Base-by-base conservation (phyloP, 1,140 invertebrate species). In the Drosophila oshimai region DNA sequence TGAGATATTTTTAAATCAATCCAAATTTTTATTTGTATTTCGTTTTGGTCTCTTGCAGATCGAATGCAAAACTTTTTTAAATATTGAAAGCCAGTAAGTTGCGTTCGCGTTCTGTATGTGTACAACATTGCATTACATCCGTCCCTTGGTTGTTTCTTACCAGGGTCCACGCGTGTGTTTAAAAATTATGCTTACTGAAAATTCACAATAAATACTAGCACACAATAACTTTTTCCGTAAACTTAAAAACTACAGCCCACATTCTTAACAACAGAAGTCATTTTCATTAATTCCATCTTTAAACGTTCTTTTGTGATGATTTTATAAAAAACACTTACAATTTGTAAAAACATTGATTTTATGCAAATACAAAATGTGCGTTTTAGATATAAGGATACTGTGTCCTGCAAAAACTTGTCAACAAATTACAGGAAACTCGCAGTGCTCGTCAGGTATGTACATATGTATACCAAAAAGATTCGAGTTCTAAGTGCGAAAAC, bases 401-500 rank as follows among this genome's bases (percentile, higher is more conserved):
- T 94, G 93, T 93, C 93, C 94, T 91, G 94, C 93, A 92, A 94
- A 94, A 93, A 94, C 93, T 87, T 93, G 93, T 91, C 94, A 93
- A 84, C 94, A 94, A 92, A 92, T 94, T 64, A 94, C 94, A 79
- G 93, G 93, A 90, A 94, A 94, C 91, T 94, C 94, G 72, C 93
- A 93, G 90, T 93, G 93, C 90, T 94, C 81, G 37, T 87, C 94
- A 94, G 94, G 94, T 94, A 94, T 93, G 92, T 90, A n/a, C n/a
- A n/a, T n/a, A 87, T 72, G 29, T 44, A 28, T 41, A 39, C 53
- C 13, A n/a, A 29, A 51, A 18, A 17, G 13, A 7, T 22, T 20
- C 6, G 15, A 47, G 20, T 47, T 61, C 12, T 13, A n/a, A 41
- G 22, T 18, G 36, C 5, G 6, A 41, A 18, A 36, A 6, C n/a